These are phyloP conservation scores for Neopipo cinnamomea DNA, from an alignment of 2,113 vertebrate species.

Conservation along the genomic window DNA sequence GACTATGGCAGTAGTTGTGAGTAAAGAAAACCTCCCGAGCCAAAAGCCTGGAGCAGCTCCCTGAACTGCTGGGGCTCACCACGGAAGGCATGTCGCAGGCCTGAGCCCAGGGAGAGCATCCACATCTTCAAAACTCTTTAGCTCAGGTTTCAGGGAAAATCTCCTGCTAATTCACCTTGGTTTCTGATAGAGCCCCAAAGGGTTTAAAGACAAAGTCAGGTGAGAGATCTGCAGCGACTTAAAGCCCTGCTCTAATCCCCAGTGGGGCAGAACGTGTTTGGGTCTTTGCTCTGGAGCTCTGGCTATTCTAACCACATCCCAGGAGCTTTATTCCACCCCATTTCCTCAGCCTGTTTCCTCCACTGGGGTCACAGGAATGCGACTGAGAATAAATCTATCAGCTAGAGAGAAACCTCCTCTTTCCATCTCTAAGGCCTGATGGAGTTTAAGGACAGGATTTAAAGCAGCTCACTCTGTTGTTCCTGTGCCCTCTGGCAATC, in stretches of 20 bases:
- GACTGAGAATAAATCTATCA: conserved; percentile 6
- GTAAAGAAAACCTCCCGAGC: neutral
- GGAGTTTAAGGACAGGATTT: neutral
- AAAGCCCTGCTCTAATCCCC: neutral
- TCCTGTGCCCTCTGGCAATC: conserved; percentile 6
- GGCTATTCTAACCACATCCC: neutral
- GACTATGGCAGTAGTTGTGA: neutral
- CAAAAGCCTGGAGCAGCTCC: neutral
- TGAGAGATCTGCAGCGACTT: neutral
- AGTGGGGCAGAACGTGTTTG: neutral
- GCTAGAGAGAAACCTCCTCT: neutral
- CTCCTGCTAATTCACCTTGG: neutral
- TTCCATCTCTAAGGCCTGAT: neutral
- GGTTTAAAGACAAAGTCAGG: neutral
- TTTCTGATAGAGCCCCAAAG: neutral
- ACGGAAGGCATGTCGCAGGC: neutral
- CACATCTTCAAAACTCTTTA: neutral
- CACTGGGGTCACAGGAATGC: neutral
- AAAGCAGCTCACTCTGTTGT: neutral
- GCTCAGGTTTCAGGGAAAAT: conserved; percentile 5
- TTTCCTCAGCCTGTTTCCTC: neutral
- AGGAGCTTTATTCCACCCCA: neutral
- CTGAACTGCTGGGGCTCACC: neutral
- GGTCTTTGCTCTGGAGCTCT: neutral
- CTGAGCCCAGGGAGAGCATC: neutral